Conservation (phyloP, 2,113 vertebrate genomes). For the Morone saxatilis region DNA sequence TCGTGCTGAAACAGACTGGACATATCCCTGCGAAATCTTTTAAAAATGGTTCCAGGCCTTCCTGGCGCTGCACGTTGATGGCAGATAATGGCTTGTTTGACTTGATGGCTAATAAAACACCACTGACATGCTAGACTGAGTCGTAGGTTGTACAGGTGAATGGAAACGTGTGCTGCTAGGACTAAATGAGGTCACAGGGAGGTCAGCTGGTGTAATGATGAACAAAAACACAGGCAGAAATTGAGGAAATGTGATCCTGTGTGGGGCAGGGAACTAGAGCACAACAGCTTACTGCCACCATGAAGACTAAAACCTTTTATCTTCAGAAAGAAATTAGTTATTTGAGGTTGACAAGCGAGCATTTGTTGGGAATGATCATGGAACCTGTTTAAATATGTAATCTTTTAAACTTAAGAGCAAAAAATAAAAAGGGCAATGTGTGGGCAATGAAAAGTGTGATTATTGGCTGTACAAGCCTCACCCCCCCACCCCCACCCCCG, state of each 20-base stretch:
- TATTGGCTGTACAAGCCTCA: background rate
- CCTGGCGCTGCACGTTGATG: slow-evolving; percentile 26
- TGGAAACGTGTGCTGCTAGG: slow-evolving; percentile 50
- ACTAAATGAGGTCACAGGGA: slow-evolving; percentile 53
- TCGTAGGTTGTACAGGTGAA: slow-evolving; percentile 49
- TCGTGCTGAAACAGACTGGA: background rate
- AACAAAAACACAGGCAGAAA: slow-evolving; percentile 44
- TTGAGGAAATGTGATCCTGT: slow-evolving; percentile 34
- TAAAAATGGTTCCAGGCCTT: slow-evolving; percentile 60
- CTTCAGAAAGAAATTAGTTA: background rate
- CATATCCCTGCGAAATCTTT: slow-evolving; percentile 32
- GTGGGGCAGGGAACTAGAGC: slow-evolving; percentile 22
- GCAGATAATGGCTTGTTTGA: slow-evolving; percentile 59
- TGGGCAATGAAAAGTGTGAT: slow-evolving; percentile 4
- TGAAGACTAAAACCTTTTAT: background rate
- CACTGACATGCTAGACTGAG: slow-evolving; percentile 42
- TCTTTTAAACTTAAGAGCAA: background rate
- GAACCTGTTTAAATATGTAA: background rate
- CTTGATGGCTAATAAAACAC: slow-evolving; percentile 59
- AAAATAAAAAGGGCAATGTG: background rate
- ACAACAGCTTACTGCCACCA: background rate
- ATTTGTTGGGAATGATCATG: background rate
- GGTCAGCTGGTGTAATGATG: slow-evolving; percentile 55
- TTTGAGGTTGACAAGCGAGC: background rate
- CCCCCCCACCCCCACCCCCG: rapidly evolving